Conservation (phyloP, 1,140 invertebrate genomes). For the Phortica variegata region DNA sequence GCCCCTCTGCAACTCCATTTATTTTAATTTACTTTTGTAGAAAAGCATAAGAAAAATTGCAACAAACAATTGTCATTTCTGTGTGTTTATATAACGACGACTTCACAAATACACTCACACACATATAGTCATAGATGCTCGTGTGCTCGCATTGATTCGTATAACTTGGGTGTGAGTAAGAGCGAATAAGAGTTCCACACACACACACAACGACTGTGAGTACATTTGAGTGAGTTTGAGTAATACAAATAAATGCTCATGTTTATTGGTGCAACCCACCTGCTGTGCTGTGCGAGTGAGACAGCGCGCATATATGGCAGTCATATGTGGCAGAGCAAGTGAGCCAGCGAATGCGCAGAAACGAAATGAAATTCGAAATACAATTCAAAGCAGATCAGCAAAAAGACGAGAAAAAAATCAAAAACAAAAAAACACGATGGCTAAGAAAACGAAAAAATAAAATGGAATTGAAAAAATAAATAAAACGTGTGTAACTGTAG, state of each 20-base stretch:
- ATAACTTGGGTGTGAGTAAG: constrained; percentile 36
- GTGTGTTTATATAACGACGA: constrained; percentile 50
- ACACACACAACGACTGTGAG: constrained; percentile 22
- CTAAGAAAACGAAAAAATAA: constrained; percentile 29
- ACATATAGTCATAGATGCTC: constrained; percentile 8
- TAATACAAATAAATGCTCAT: constrained; percentile 28
- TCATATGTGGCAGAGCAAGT: constrained; percentile 2
- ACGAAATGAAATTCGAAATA: constrained; percentile 52
- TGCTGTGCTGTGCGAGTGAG: constrained; percentile 16
- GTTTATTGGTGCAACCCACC: constrained; percentile 56
- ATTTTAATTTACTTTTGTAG: constrained; percentile 49
- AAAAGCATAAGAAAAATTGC: constrained; percentile 14
- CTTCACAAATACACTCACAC: not conserved
- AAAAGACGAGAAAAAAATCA: constrained; percentile 24
- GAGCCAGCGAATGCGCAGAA: constrained; percentile 23
- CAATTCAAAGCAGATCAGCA: constrained; percentile 36
- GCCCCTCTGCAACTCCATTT: constrained; percentile 48
- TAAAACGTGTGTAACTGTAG: constrained; percentile 40
- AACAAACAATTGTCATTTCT: constrained; percentile 51
- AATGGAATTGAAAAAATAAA: constrained; percentile 49
- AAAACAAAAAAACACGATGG: constrained; percentile 34
- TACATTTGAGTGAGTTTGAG: too few species aligned
- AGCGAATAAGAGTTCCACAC: constrained; percentile 25
- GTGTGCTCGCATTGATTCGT: not conserved
- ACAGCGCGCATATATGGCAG: not conserved